These are phyloP conservation scores for Nothobranchius furzeri DNA, from an alignment of 2,113 vertebrate species.

Conservation along the genomic window DNA sequence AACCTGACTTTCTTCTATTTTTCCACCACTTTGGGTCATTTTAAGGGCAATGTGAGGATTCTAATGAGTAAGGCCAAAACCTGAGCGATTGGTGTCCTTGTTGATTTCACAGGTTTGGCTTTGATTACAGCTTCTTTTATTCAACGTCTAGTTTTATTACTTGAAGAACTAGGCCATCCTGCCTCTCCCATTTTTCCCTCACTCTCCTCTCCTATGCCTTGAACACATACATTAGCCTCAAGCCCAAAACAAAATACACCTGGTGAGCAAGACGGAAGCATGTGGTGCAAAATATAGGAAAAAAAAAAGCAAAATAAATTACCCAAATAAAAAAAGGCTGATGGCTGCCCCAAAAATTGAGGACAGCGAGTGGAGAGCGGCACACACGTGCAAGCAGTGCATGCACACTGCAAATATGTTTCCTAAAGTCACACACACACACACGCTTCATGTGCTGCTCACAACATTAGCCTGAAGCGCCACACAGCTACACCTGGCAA, in stretches of 20 bases:
- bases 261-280: conserved; percentile 60
- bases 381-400: too few relatives aligned
- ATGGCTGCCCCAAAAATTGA: conserved; percentile 43
- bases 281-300: conserved; percentile 14
- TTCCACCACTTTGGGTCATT: conserved; percentile 8
- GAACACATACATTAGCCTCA: conserved; percentile 54
- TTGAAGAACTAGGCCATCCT: conserved; percentile 67
- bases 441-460: conserved; percentile 19
- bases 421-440: neutral
- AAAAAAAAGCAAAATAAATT: conserved; percentile 7
- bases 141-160: conserved; percentile 45
- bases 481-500: conserved; percentile 60
- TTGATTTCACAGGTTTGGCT: conserved; percentile 54
- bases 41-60: conserved; percentile 25
- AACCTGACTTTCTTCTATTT: conserved; percentile 40
- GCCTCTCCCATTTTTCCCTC: conserved; percentile 4
- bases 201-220: conserved; percentile 3
- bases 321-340: neutral
- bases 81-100: neutral
- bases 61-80: conserved; percentile 44
- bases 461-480: conserved; percentile 56
- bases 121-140: conserved; percentile 61
- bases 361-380: conserved; percentile 44
- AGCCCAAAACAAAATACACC: conserved; percentile 70
- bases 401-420: too few relatives aligned